These are phyloP conservation scores for Campoplex capitator DNA, from an alignment of 2,888 invertebrate genomes.

Conservation along the genomic window DNA sequence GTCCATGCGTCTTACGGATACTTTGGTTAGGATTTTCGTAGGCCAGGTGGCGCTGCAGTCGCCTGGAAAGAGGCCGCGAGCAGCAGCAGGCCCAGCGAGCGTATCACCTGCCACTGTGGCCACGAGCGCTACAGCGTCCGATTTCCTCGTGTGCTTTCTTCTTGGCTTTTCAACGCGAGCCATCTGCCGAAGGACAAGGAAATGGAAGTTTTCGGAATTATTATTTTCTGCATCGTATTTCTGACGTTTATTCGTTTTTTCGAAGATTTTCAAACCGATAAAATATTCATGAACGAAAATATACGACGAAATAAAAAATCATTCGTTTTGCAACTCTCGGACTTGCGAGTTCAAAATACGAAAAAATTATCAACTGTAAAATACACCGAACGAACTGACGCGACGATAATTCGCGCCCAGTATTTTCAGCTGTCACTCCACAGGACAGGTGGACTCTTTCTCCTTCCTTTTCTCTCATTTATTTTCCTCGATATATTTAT, in stretches of 20 bases:
- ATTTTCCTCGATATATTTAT: background rate
- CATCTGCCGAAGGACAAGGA: background rate
- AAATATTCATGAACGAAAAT: no score
- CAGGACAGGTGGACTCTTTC: background rate
- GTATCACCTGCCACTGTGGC: background rate
- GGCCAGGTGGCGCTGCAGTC: background rate
- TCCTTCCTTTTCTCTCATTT: background rate
- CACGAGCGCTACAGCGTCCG: background rate
- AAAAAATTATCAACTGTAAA: no score
- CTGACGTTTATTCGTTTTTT: background rate
- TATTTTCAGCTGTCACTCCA: no score
- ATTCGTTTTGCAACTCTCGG: no score
- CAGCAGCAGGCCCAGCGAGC: background rate
- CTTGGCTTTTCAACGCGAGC: background rate
- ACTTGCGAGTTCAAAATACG: no score
- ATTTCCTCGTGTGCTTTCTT: conserved; percentile 1
- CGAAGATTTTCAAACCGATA: no score
- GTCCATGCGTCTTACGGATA: background rate
- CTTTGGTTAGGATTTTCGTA: background rate
- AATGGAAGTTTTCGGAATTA: background rate
- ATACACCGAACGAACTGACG: no score
- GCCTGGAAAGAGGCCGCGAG: background rate
- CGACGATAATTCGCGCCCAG: no score
- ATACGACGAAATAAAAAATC: background rate
- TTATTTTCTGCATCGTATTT: background rate